phyloP scores from a whole-genome alignment of 2,797 vertebrate species.

The Rhinoraja longicauda region DNA sequence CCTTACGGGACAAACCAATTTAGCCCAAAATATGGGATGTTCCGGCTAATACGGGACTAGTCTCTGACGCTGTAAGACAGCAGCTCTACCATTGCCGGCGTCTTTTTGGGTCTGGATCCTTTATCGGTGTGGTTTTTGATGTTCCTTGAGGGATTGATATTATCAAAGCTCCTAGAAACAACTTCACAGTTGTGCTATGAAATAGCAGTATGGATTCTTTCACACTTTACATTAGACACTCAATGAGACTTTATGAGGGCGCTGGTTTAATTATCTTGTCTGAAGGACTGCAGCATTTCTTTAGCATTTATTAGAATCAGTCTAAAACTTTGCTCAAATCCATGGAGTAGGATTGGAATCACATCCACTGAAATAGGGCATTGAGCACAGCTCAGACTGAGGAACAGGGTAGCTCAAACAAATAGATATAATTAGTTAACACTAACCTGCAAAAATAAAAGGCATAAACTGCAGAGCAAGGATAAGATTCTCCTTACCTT shows the following conservation, averaged over 20 bases:
- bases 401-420: not conserved
- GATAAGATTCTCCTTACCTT: too few relatives aligned
- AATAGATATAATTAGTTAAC: not conserved
- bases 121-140: too few relatives aligned
- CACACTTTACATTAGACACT: not conserved
- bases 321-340: not conserved
- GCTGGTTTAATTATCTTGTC: not conserved
- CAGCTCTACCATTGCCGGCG: too few relatives aligned
- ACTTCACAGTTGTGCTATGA: not conserved
- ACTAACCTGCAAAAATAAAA: not conserved
- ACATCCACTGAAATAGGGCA: too few relatives aligned
- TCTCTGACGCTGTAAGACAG: too few relatives aligned
- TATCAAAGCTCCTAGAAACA: not conserved
- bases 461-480: too few relatives aligned
- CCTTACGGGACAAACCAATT: too few relatives aligned
- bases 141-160: not conserved
- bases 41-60: too few relatives aligned
- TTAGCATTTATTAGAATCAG: not conserved
- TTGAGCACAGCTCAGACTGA: not conserved
- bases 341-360: not conserved
- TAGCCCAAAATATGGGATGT: too few relatives aligned
- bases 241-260: not conserved
- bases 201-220: not conserved
- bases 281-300: not conserved
- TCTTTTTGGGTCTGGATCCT: too few relatives aligned